Evolutionary conservation across 2,888 invertebrate species (phyloP), one percentile per base, ranked within the genome.

Genomic region (Mimumesa dahlbomi): DNA sequence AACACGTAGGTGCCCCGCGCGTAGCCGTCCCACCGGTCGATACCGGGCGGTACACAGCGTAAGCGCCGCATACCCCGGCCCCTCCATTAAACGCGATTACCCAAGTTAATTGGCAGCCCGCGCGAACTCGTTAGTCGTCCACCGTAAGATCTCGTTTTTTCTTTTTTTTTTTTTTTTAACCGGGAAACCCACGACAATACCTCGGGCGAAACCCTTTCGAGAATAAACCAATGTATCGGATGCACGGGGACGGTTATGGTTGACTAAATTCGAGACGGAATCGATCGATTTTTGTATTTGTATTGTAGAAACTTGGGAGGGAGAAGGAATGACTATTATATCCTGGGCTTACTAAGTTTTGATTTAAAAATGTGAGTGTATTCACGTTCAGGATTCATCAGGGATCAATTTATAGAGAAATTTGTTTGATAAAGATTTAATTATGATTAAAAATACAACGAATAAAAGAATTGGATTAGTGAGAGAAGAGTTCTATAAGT

Each of bases 61-160:
- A 40, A 14, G 40, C 18, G 18, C 21, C 50, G 68, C 29, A 45
- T 57, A 43, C 46, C 31, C 53, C 16, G 49, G n/a, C 50, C 14
- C 57, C 54, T 54, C 56, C 68, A 36, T 77, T 81, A 82, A 75
- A 72, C 34, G 48, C 77, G 75, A 83, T 83, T 80, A 79, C 67
- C 74, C 68, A 74, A 75, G 78, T 80, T 82, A 83, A 82, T 82
- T 82, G 79, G 77, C 68, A 67, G 50, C 48, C 72, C 49, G 71
- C 65, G 82, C 75, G 61, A 64, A 75, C 75, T 82, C 79, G 79
- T 83, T 82, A 82, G 62, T 65, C 63, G 61, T 50, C 64, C 42
- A 67, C 73, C 62, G 68, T 80, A 77, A 69, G 75, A 63, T 73
- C 50, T 77, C 58, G 63, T 49, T 56, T 63, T 70, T 57, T 62